Evolutionary conservation across 2,113 vertebrate species (phyloP).

Genomic region (Macroglossus sobrinus): DNA sequence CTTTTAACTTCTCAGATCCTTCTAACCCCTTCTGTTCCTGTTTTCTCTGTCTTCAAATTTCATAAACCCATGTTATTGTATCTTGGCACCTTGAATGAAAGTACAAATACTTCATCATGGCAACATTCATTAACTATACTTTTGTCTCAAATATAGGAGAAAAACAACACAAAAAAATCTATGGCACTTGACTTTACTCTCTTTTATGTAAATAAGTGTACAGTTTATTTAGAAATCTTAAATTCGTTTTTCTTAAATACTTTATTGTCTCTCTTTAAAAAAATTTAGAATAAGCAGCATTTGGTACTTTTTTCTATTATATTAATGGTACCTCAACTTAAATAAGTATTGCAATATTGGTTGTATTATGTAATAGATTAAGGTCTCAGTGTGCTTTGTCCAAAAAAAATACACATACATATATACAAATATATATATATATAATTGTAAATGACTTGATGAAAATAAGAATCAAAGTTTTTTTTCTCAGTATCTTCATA

Average conservation of each 20-base stretch:
- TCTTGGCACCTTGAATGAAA: constrained; percentile 55
- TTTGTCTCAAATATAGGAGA: not conserved
- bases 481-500: not conserved
- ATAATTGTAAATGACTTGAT: not conserved
- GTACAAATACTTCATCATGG: constrained; percentile 56
- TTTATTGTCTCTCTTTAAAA: not conserved
- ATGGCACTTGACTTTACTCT: not conserved
- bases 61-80: constrained; percentile 44
- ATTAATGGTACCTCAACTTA: not conserved
- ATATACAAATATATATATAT: too few relatives aligned
- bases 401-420: too few relatives aligned
- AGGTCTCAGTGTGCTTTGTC: not conserved
- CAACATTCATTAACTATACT: constrained; percentile 20
- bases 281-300: not conserved
- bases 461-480: constrained; percentile 10
- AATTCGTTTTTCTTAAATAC: not conserved
- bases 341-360: not conserved
- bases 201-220: not conserved
- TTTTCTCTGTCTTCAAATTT: constrained; percentile 74
- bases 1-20: constrained; percentile 76
- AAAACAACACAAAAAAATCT: not conserved
- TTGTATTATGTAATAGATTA: not conserved
- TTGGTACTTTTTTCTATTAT: not conserved
- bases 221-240: not conserved
- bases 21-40: constrained; percentile 70